These are phyloP conservation scores for Potamarius usumacintae DNA, from an alignment of 2,113 vertebrate species.

Conservation along the genomic window DNA sequence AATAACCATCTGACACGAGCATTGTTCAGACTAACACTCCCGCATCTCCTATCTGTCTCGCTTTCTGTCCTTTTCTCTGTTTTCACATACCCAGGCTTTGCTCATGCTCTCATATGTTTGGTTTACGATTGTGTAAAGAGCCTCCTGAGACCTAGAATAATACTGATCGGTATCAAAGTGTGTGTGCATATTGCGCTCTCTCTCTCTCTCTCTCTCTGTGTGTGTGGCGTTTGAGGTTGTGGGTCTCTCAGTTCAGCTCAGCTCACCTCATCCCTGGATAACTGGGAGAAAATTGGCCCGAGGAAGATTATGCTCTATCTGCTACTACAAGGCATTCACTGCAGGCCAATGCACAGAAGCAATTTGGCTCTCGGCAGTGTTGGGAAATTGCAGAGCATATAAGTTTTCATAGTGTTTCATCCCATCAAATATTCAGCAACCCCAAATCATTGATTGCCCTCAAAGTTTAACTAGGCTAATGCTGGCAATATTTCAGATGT, in stretches of 20 bases:
- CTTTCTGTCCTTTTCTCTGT: conserved; percentile 4
- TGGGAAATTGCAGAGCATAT: background rate
- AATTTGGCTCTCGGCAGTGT: background rate
- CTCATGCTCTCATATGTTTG: background rate
- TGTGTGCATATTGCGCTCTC: conserved; percentile 8
- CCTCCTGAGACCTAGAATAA: conserved; percentile 30
- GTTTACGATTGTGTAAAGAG: conserved; percentile 7
- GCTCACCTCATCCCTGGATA: conserved; percentile 29
- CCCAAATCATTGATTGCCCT: conserved; percentile 3
- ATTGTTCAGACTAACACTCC: background rate
- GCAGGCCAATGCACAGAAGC: conserved; percentile 27
- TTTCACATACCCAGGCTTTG: conserved; percentile 6
- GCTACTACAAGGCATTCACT: conserved; percentile 13
- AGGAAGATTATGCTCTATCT: conserved; percentile 28
- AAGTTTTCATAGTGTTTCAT: conserved; percentile 2
- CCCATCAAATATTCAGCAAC: conserved; percentile 28
- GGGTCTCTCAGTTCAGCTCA: conserved; percentile 29
- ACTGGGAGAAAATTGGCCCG: conserved; percentile 17
- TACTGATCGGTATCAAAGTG: conserved; percentile 26
- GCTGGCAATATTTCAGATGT: background rate
- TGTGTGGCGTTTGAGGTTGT: conserved; percentile 2
- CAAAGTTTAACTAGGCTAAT: conserved; percentile 1
- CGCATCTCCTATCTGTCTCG: background rate
- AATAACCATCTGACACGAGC: conserved; percentile 2
- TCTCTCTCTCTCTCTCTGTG: background rate